Conservation (phyloP, 2,888 invertebrate species). For the Meliscaeva auricollis region DNA sequence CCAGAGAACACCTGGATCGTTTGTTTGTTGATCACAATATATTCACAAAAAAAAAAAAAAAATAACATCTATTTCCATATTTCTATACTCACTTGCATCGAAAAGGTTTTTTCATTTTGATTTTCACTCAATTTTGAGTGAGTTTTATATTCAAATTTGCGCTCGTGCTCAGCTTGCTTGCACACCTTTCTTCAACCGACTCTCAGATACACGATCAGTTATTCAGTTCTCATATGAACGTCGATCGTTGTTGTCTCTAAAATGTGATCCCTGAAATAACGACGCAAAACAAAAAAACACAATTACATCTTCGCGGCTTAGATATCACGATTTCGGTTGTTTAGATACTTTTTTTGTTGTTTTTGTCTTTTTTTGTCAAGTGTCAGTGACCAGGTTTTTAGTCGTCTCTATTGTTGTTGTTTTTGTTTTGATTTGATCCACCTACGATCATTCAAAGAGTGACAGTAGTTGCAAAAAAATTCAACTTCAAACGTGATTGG, state of each 20-base stretch:
- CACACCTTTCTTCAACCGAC: slow-evolving; percentile 50
- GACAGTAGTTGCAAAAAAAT: slow-evolving; percentile 44
- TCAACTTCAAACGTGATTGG: slow-evolving; percentile 47
- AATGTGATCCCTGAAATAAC: slow-evolving; percentile 35
- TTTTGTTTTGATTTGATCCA: slow-evolving; percentile 24
- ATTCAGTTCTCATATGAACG: slow-evolving; percentile 72
- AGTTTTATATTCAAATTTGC: slow-evolving; percentile 9
- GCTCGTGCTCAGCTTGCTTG: slow-evolving; percentile 16
- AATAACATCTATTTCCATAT: background rate
- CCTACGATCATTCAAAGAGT: slow-evolving; percentile 40
- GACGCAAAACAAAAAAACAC: slow-evolving; percentile 4
- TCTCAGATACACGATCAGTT: slow-evolving; percentile 64
- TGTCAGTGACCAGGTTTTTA: slow-evolving; percentile 32
- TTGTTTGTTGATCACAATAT: background rate
- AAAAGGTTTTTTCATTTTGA: no score
- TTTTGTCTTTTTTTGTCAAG: background rate
- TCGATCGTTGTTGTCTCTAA: slow-evolving; percentile 34
- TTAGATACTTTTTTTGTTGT: slow-evolving; percentile 37
- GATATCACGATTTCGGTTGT: slow-evolving; percentile 36
- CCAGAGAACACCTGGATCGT: slow-evolving; percentile 53
- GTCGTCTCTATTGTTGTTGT: background rate
- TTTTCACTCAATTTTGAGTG: slow-evolving; percentile 49
- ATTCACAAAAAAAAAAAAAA: background rate
- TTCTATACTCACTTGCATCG: slow-evolving; percentile 36
- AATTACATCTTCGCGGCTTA: slow-evolving; percentile 14